A percentile compares a stretch with the other conserved stretches of the same genome.
Conservation (phyloP, 2,113 vertebrate genomes). For the Notarius lentiginosus region DNA sequence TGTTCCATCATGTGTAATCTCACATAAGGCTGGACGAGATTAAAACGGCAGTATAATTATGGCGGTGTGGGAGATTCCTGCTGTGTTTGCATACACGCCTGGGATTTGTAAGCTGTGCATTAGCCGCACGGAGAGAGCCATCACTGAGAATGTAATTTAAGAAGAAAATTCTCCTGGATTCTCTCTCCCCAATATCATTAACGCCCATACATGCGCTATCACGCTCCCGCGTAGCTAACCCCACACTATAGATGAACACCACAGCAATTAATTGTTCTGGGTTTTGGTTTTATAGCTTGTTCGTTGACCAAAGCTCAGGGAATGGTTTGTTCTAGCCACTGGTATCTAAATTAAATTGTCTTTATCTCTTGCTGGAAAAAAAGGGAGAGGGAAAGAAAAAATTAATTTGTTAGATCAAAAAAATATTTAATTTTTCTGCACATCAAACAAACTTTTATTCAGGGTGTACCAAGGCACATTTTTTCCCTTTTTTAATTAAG, state of each 20-base stretch:
- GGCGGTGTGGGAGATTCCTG: conserved; percentile 41
- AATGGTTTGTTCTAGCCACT: conserved; percentile 67
- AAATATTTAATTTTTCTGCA: conserved; percentile 79
- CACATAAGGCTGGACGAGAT: conserved; percentile 54
- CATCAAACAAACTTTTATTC: conserved; percentile 83
- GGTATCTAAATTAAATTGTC: conserved; percentile 83
- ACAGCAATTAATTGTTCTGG: conserved; percentile 63
- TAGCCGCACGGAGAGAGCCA: conserved; percentile 49
- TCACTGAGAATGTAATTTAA: conserved; percentile 59
- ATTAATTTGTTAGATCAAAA: conserved; percentile 84
- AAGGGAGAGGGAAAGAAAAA: conserved; percentile 64
- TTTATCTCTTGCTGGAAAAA: conserved; percentile 73
- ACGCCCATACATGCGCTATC: conserved; percentile 53
- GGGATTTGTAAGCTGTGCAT: conserved; percentile 56
- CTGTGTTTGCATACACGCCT: conserved; percentile 55
- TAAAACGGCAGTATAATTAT: conserved; percentile 56
- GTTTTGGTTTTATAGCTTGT: conserved; percentile 59
- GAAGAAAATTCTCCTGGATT: conserved; percentile 47
- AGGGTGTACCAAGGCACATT: conserved; percentile 69
- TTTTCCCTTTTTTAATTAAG: conserved; percentile 80
- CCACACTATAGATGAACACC: conserved; percentile 55
- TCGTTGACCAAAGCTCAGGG: conserved; percentile 62
- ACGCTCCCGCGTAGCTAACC: conserved; percentile 47
- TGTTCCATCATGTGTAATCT: conserved; percentile 48
- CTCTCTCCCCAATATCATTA: conserved; percentile 52